A percentile compares a stretch with the other conserved stretches of the same genome.
These are phyloP conservation scores for Halyomorpha halys DNA, from an alignment of 1,140 invertebrate species.

Conservation along the genomic window DNA sequence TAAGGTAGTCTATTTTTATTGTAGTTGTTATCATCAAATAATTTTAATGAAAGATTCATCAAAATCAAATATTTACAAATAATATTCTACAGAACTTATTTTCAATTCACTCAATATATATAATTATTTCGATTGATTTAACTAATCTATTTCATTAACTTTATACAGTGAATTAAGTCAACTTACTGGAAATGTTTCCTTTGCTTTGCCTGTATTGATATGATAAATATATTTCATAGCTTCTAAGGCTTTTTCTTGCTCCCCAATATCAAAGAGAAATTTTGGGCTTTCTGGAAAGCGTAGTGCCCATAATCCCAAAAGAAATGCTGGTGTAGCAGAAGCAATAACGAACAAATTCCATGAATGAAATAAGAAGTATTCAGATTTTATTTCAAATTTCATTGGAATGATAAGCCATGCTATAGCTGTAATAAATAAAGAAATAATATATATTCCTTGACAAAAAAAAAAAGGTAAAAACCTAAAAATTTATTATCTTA, in stretches of 20 bases:
- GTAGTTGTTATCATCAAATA: too few relatives aligned
- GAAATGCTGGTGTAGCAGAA: slow-evolving; percentile 48
- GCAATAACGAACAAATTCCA: slow-evolving; percentile 65
- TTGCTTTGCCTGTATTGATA: slow-evolving; percentile 58
- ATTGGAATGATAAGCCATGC: slow-evolving; percentile 61
- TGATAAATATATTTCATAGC: slow-evolving; percentile 56
- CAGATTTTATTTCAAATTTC: slow-evolving; percentile 44
- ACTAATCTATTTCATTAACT: slow-evolving; percentile 23
- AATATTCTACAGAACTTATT: neutral
- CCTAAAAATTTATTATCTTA: too few relatives aligned
- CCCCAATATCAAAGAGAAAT: slow-evolving; percentile 64
- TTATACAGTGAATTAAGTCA: neutral
- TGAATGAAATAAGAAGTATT: slow-evolving; percentile 52
- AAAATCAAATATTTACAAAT: neutral
- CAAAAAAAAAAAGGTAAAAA: too few relatives aligned
- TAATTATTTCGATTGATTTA: slow-evolving; percentile 2
- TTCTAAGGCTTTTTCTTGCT: slow-evolving; percentile 57
- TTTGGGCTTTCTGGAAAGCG: slow-evolving; percentile 78
- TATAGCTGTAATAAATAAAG: slow-evolving; percentile 41
- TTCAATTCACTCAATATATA: neutral
- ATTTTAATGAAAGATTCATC: too few relatives aligned
- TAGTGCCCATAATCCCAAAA: slow-evolving; percentile 55
- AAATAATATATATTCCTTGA: neutral
- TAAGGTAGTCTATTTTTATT: too few relatives aligned
- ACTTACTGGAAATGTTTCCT: slow-evolving; percentile 38